phyloP scores from a whole-genome alignment of 2,113 vertebrate genomes.

The Fregetta grallaria region DNA sequence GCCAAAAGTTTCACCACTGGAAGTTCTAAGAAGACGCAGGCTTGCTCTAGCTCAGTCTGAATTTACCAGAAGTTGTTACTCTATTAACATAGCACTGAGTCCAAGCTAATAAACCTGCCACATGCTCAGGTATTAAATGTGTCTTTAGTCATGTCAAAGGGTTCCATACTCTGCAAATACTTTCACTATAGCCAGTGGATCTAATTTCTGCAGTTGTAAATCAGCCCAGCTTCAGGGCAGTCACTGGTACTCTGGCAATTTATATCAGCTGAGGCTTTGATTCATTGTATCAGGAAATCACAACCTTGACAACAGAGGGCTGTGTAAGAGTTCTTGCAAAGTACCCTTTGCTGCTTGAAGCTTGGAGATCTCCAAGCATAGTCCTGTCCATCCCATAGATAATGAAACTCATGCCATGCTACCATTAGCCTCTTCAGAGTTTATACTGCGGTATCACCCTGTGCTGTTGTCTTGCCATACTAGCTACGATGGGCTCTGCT shows the following conservation, averaged over 20 bases:
- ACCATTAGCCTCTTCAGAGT: background rate
- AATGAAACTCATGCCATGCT: background rate
- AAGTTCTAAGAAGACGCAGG: background rate
- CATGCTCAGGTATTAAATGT: background rate
- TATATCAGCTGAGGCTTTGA: background rate
- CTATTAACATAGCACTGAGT: background rate
- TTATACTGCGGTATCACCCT: background rate
- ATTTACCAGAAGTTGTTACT: background rate
- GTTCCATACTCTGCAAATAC: background rate
- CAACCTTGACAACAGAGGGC: background rate
- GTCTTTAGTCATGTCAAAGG: background rate
- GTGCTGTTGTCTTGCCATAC: background rate
- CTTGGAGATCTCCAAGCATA: background rate
- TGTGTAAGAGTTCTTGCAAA: background rate
- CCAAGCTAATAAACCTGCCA: background rate
- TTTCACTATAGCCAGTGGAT: background rate
- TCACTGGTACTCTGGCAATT: background rate
- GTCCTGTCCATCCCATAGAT: background rate
- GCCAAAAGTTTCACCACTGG: background rate
- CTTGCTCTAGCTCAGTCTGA: background rate
- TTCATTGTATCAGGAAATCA: background rate
- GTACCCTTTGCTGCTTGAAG: background rate
- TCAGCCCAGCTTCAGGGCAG: background rate
- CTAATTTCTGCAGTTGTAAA: background rate
- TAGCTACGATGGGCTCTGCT: background rate